phyloP scores from a whole-genome alignment of 2,888 invertebrate genomes.

The Listrodromus nycthemerus region DNA sequence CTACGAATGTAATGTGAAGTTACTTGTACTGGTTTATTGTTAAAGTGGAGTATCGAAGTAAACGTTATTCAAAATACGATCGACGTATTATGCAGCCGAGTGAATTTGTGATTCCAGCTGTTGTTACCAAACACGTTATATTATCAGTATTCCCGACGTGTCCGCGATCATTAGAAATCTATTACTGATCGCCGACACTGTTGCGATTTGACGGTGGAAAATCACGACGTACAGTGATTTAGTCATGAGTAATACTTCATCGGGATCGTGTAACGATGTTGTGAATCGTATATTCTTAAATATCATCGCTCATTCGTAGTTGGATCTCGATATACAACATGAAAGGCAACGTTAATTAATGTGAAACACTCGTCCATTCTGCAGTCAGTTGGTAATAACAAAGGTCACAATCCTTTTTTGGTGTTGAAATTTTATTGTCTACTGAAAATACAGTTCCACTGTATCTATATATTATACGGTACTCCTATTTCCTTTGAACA shows the following conservation, averaged over 20 bases:
- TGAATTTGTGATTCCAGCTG: not conserved
- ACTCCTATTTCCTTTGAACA: too few species aligned
- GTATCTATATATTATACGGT: too few species aligned
- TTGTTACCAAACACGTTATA: not conserved
- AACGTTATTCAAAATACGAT: conserved; percentile 72
- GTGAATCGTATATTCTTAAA: not conserved
- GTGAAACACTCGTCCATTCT: too few species aligned
- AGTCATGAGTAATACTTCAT: conserved; percentile 1
- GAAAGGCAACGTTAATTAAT: too few species aligned
- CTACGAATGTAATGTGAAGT: conserved; percentile 70
- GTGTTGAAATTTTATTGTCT: too few species aligned
- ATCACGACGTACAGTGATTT: not conserved
- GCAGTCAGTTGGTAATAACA: too few species aligned
- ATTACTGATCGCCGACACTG: not conserved
- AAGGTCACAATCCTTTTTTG: too few species aligned
- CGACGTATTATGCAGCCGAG: not conserved
- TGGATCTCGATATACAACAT: not conserved
- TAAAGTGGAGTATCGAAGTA: conserved; percentile 71
- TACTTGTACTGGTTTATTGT: conserved; percentile 74
- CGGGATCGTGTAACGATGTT: not conserved
- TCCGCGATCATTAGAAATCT: not conserved
- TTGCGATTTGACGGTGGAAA: not conserved
- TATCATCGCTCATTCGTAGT: not conserved
- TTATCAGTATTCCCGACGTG: not conserved
- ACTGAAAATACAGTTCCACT: too few species aligned